A percentile compares a stretch with the other conserved stretches of the same genome.
phyloP scores from a whole-genome alignment of 2,797 vertebrate genomes.

The Semotilus atromaculatus region DNA sequence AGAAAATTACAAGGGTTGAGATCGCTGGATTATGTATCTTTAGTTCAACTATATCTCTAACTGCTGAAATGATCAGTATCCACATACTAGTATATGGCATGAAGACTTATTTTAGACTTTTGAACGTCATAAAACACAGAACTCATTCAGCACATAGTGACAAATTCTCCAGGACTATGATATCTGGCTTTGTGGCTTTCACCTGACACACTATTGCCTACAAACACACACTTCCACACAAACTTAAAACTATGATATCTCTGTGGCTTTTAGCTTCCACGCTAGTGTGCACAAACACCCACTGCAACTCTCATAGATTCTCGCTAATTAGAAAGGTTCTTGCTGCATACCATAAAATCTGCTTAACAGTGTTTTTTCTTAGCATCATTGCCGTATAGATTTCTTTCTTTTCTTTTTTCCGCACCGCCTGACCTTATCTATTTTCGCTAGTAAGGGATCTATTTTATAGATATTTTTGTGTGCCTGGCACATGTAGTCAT shows the following conservation, averaged over 20 bases:
- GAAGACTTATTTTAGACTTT: conserved; percentile 8
- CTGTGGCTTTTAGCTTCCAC: conserved; percentile 31
- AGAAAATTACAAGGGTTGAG: background rate
- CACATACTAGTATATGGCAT: background rate
- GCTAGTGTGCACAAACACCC: conserved; percentile 14
- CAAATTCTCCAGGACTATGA: conserved; percentile 73
- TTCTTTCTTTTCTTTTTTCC: conserved; percentile 64
- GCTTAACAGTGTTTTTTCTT: conserved; percentile 54
- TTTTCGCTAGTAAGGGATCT: conserved; percentile 77
- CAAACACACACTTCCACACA: conserved; percentile 39
- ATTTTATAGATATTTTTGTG: conserved; percentile 82
- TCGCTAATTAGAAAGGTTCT: conserved; percentile 36
- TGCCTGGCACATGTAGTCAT: conserved; percentile 78
- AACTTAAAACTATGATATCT: conserved; percentile 13
- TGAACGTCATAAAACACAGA: conserved; percentile 15
- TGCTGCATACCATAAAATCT: conserved; percentile 37
- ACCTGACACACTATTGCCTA: conserved; percentile 24
- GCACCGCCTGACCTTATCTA: conserved; percentile 71
- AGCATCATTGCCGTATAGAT: conserved; percentile 71
- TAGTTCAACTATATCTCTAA: background rate
- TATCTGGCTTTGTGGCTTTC: conserved; percentile 58
- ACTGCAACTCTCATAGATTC: conserved; percentile 42
- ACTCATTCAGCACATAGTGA: conserved; percentile 58
- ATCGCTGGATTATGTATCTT: background rate
- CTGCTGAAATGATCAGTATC: background rate